Percentiles rank a stretch among this genome's conserved stretches.
phyloP scores from a whole-genome alignment of 2,797 vertebrate genomes.

The Hylomyscus alleni region DNA sequence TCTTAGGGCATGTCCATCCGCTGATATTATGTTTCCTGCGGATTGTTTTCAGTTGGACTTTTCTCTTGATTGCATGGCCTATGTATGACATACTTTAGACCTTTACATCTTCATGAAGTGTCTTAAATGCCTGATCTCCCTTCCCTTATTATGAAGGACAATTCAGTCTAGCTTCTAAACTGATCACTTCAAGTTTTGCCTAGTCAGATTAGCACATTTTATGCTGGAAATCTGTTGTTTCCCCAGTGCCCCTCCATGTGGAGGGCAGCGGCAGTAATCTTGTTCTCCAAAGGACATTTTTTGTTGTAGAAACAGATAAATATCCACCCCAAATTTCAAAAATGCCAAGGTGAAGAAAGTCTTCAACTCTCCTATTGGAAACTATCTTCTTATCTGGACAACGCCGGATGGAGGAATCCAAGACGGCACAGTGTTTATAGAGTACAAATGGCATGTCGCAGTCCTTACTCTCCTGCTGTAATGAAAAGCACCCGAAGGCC shows the following conservation, averaged over 20 bases:
- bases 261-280: neutral
- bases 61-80: neutral
- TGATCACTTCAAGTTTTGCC: neutral
- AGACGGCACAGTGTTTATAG: neutral
- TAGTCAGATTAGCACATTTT: slow-evolving; percentile 36
- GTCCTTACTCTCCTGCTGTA: neutral
- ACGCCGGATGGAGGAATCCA: neutral
- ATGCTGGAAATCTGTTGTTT: slow-evolving; percentile 34
- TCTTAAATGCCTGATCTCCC: neutral
- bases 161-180: slow-evolving; percentile 43
- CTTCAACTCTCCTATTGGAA: neutral
- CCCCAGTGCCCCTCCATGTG: neutral
- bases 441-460: neutral
- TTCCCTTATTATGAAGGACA: neutral
- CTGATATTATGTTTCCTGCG: neutral
- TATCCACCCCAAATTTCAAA: neutral
- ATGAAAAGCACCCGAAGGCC: neutral
- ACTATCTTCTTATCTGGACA: neutral
- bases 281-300: neutral
- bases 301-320: slow-evolving; percentile 16
- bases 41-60: neutral
- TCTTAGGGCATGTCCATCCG: neutral
- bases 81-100: neutral
- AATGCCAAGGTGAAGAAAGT: neutral
- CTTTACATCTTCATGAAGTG: neutral